Evolutionary conservation across 2,797 vertebrate genomes (phyloP).

Genomic region (Eulemur albifrons): DNA sequence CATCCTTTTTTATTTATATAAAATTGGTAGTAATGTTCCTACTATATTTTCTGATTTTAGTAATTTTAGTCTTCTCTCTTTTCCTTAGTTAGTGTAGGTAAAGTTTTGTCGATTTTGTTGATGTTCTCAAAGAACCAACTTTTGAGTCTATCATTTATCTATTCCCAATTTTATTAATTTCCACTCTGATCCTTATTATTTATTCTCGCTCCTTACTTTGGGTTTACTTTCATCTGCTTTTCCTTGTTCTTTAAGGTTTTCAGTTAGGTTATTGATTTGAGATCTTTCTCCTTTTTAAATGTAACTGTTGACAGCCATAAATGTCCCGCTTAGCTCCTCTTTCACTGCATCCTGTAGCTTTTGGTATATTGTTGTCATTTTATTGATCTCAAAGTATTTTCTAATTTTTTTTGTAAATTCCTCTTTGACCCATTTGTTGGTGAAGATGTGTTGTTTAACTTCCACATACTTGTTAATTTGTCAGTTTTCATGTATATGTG

Average conservation of each 20-base stretch:
- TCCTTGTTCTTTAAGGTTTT: background rate
- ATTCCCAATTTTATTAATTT: background rate
- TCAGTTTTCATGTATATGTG: background rate
- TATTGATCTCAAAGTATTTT: background rate
- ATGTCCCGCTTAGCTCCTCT: background rate
- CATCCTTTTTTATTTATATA: background rate
- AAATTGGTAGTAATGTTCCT: background rate
- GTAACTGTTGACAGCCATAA: background rate
- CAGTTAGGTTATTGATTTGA: background rate
- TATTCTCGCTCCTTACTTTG: background rate
- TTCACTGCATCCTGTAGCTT: background rate
- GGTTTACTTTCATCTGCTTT: background rate
- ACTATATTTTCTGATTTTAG: background rate
- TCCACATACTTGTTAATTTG: background rate
- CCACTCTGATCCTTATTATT: background rate
- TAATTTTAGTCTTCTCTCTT: background rate
- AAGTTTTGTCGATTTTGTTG: background rate
- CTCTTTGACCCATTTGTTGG: background rate
- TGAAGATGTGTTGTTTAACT: background rate
- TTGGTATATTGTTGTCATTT: background rate
- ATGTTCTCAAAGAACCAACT: background rate
- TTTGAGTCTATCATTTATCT: background rate
- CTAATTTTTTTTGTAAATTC: background rate
- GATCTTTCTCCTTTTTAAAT: background rate
- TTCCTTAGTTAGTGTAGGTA: background rate